phyloP scores from a whole-genome alignment of 2,888 invertebrate genomes.

The Baronia brevicornis region DNA sequence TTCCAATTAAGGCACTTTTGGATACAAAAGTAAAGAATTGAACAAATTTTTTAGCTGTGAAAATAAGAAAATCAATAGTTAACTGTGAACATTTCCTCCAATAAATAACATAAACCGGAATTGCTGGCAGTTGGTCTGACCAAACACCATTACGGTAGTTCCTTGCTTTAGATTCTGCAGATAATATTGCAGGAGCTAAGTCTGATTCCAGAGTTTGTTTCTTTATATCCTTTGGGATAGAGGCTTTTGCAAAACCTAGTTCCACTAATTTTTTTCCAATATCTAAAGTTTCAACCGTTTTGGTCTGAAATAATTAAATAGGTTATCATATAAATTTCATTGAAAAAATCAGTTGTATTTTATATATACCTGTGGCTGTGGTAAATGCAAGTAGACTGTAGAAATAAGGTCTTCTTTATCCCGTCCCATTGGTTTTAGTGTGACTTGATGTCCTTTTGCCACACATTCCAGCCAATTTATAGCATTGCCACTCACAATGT shows the following conservation, averaged over 20 bases:
- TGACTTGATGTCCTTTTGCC: slow-evolving; percentile 62
- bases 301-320: slow-evolving; percentile 44
- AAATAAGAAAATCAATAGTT: slow-evolving; percentile 29
- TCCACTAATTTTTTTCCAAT: slow-evolving; percentile 64
- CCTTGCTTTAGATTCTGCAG: slow-evolving; percentile 58
- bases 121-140: slow-evolving; percentile 59
- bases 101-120: slow-evolving; percentile 49
- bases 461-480: slow-evolving; percentile 77
- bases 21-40: slow-evolving; percentile 34
- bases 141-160: slow-evolving; percentile 59
- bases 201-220: slow-evolving; percentile 57
- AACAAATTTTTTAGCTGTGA: slow-evolving; percentile 38
- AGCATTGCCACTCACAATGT: slow-evolving; percentile 67
- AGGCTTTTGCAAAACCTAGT: slow-evolving; percentile 62
- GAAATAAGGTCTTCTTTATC: slow-evolving; percentile 63
- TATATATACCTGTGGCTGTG: slow-evolving; percentile 43
- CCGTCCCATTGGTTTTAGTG: slow-evolving; percentile 60
- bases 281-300: slow-evolving; percentile 54
- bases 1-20: slow-evolving; percentile 44
- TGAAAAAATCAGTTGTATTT: slow-evolving; percentile 1
- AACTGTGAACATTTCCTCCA: slow-evolving; percentile 54
- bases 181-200: slow-evolving; percentile 48
- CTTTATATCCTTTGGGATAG: slow-evolving; percentile 42
- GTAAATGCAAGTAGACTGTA: slow-evolving; percentile 61
- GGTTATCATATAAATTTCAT: slow-evolving; percentile 5